Evolutionary conservation across 2,113 vertebrate genomes (phyloP), one percentile per base, ranked within the genome.

Genomic region (Pseudonaja textilis): DNA sequence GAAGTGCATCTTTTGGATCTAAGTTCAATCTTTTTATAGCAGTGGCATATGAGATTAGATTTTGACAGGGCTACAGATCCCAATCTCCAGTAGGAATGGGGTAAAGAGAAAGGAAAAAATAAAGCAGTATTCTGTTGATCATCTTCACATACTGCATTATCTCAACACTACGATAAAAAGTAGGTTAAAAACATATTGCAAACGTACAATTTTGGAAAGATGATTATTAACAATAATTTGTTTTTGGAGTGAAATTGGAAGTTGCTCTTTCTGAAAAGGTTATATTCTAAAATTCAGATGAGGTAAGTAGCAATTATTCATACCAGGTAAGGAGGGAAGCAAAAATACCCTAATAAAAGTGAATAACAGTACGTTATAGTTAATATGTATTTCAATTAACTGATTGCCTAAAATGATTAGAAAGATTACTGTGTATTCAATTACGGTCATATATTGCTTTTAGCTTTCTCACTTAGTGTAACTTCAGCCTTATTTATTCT

Each of bases 141-240:
- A 25, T 7, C 39, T 0, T 29, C 23, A 74, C 16, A 34, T 87
- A 1, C 39, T 42, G 85, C 45, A 74, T 87, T n/a, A 26, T 89
- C 39, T 52, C 88, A 94, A 26, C 39, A 57, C 89, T 89, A 92
- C 22, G 59, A 42, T 22, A 56, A 90, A 94, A 85, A 69, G 2
- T 29, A 12, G 29, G 16, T 42, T 87, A 42, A 59, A n/a, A 86
- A 39, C 25, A 85, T 7, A 1, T 34, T 92, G 91, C n/a, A 69
- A 61, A 57, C 88, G 11, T 55, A 0, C 47, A 52, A 8, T 56
- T 91, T 6, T 64, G 9, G 11, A 25, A 69, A 22, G 16, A 81
- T 47, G 1, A 59, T 90, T 34, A 86, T 55, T 0, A 23, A 50
- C 10, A 14, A 1, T 5, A 42, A 2, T 3, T 1, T 29, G 4